These are phyloP conservation scores for Drosophila ogumai DNA, from an alignment of 1,140 invertebrate species.

Conservation along the genomic window DNA sequence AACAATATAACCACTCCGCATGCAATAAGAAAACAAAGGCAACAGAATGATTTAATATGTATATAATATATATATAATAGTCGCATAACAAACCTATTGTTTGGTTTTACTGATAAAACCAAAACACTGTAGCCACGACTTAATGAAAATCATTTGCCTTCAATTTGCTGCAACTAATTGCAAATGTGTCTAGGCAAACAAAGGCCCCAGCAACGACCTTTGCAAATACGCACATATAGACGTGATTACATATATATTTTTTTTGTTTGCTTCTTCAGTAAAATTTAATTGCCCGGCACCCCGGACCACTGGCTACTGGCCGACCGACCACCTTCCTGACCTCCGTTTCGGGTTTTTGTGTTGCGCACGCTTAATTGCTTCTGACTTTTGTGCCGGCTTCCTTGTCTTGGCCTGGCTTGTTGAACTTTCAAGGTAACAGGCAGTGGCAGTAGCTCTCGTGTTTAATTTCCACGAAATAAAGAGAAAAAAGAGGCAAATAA, in stretches of 20 bases:
- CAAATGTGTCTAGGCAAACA: conserved; percentile 62
- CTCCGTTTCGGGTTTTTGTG: conserved; percentile 41
- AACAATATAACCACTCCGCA: background rate
- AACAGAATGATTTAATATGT: conserved; percentile 39
- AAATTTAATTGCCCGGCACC: conserved; percentile 60
- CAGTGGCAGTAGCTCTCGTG: conserved; percentile 21
- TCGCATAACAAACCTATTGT: conserved; percentile 26
- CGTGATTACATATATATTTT: conserved; percentile 6
- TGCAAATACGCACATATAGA: conserved; percentile 30
- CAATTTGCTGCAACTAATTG: conserved; percentile 75
- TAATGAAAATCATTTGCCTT: conserved; percentile 58
- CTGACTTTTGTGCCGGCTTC: conserved; percentile 57
- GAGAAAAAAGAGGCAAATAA: conserved; percentile 26
- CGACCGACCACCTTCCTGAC: conserved; percentile 13
- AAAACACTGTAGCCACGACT: conserved; percentile 21
- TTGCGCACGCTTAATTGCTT: conserved; percentile 70
- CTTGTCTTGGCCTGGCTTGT: conserved; percentile 61
- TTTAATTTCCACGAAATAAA: conserved; percentile 53
- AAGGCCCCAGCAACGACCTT: conserved; percentile 54
- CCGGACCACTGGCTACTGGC: conserved; percentile 23
- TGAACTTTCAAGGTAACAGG: conserved; percentile 73
- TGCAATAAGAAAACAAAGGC: background rate
- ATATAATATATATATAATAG: conserved; percentile 44
- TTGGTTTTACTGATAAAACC: conserved; percentile 34
- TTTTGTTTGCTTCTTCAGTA: conserved; percentile 17